These are phyloP conservation scores for Podabrus alpinus DNA, from an alignment of 2,888 invertebrate genomes.

Conservation along the genomic window DNA sequence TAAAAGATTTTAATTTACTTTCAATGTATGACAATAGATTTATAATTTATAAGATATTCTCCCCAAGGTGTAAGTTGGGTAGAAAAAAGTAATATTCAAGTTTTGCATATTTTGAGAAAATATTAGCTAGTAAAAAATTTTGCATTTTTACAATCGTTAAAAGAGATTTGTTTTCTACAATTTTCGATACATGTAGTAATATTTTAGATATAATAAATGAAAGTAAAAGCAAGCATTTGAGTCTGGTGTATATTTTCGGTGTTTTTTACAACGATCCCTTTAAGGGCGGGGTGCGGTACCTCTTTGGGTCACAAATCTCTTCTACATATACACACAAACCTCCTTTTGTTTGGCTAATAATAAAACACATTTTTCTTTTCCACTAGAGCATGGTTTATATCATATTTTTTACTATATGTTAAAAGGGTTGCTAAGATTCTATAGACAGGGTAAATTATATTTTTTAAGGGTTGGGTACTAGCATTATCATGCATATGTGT, in stretches of 20 bases:
- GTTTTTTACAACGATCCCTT: conserved; percentile 35
- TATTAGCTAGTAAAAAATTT: neutral
- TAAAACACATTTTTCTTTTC: conserved; percentile 58
- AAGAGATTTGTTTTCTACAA: neutral
- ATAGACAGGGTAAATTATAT: conserved; percentile 48
- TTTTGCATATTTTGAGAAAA: conserved; percentile 20
- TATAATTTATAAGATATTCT: neutral
- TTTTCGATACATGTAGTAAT: neutral
- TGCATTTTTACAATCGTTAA: neutral
- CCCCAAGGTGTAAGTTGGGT: neutral
- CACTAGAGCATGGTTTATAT: conserved; percentile 59
- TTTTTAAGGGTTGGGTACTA: conserved; percentile 43
- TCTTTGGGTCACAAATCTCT: conserved; percentile 45
- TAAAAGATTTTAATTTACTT: neutral
- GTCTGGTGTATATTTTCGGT: conserved; percentile 5
- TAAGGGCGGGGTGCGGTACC: conserved; percentile 38
- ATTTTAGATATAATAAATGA: neutral
- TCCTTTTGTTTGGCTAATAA: conserved; percentile 54
- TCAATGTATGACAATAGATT: neutral
- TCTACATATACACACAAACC: conserved; percentile 47
- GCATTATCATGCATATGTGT: conserved; percentile 51
- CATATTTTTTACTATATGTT: conserved; percentile 53
- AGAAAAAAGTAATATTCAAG: neutral
- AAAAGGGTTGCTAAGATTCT: conserved; percentile 49
- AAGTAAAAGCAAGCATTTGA: neutral